Evolutionary conservation across 2,797 vertebrate species (phyloP), one percentile per base, ranked within the genome.

Genomic region (Silurus lanzhouensis): DNA sequence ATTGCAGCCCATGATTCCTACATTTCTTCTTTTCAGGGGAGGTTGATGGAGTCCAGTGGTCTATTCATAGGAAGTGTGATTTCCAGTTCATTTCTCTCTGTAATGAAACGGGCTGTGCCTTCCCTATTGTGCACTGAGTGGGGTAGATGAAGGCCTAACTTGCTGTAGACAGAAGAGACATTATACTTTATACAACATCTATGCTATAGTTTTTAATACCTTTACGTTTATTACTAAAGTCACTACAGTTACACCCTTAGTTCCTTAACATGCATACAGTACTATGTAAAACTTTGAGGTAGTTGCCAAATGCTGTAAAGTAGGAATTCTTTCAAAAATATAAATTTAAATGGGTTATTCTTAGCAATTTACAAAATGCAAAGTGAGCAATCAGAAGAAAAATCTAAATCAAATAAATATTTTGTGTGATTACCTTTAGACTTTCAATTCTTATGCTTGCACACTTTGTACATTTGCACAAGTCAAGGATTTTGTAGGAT

Each of bases 91-190:
- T 94, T 94, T 74, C 90, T 92, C 71, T 98, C 96, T 0, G 91
- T 89, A 67, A 94, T 91, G 90, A 98, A 98, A 74, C 89, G 90
- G 79, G 97, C 98, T 89, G 91, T 97, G 4, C 96, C 96, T 63
- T 92, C 94, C 31, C 91, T 91, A 82, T 89, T 92, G 90, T 97
- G 94, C 38, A 97, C 94, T 0, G 92, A 93, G 81, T 97, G 94
- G 20, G 97, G 97, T 38, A 99, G 95, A 84, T 97, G 97, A 80
- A 99, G 91, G 85, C 97, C 95, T 70, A 99, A 93, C 91, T 97
- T 98, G 92, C 98, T 99, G 92, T 64, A 87, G 90, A 83, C 13
- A 72, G 25, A 46, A 70, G 31, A 86, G 20, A 48, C 5, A 25
- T 58, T 52, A 22, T n/a, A 52, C 17, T 63, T 74, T 15, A 74